Base-by-base conservation (phyloP, 2,113 vertebrate genomes). In the Nettapus auritus region DNA sequence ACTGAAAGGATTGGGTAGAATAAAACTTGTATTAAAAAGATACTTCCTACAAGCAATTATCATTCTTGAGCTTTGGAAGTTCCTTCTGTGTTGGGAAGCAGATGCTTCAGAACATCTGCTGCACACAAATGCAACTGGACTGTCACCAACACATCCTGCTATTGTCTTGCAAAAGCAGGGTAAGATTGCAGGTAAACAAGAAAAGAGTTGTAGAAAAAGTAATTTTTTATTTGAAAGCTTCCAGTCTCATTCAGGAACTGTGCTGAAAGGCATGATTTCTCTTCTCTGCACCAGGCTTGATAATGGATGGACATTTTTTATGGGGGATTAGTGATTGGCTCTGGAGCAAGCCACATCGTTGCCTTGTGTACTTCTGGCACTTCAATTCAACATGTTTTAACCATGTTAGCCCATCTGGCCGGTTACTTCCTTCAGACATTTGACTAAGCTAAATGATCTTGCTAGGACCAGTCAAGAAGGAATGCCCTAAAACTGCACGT, bases 301-400 rank as follows among this genome's bases (percentile, higher is more conserved):
- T 34, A 42, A 10, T 22, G 22, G 33, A 18, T 18, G 13, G 33
- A 4, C 26, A 6, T n/a, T 73, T 29, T 2, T 68, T 19, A 7
- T 0, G 7, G 40, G 42, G 21, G 18, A 22, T 62, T 17, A 6
- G 38, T 42, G 36, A 66, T 10, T 3, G 8, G 14, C 17, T 40
- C n/a, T 6, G 59, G 33, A 9, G 14, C 53, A 64, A 56, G n/a
- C 48, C 50, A 14, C 59, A 11, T 40, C 59, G 29, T 29, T 73
- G 40, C 63, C 53, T 26, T 20, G 10, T 0, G 0, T 55, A 36
- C 48, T 1, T 2, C 55, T 55, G 64, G 40, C 38, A 1, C 18
- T 9, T 11, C 19, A 46, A 5, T 38, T 70, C 1, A 0, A 1
- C 5, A 16, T 15, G 11, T 36, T 28, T 23, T 62, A 46, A 17